Base-by-base conservation (phyloP, 92 coral and sea anemone species). In the Blastomussa wellsi region DNA sequence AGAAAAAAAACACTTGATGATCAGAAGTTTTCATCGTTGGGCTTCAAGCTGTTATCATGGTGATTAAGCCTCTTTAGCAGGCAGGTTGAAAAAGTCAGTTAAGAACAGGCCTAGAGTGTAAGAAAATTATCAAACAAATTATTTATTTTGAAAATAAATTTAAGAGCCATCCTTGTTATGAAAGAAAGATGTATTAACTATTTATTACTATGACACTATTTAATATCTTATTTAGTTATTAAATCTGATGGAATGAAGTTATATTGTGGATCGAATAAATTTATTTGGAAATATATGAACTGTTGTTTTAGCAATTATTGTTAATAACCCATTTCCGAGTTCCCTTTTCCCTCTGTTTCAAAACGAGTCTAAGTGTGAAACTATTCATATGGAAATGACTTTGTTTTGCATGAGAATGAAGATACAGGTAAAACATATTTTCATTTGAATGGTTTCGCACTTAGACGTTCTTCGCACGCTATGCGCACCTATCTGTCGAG, bases 71-170 rank as follows among this genome's bases (percentile, higher is more conserved):
- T 62, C 4, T 29, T 17, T 26, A 28, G 68, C 15, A 62, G 31
- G 33, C 68, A 62, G 68, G 68, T 26, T 62, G 35, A 62, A 62
- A 62, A 5, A 62, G 68, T 62, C 69, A 82, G 15, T 17, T 81
- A 41, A 71, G 67, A 71, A 82, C 86, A 70, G 52, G 20, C 48
- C 78, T 28, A 16, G 57, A 11, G 3, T 72, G 78, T 53, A 33
- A 38, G 60, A 82, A n/a, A 82, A 82, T 81, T 32, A 74, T 74
- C 62, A 72, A 71, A 82, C 55, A 83, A 57, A 83, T 83, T 83
- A 83, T 83, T 83, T 83, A 83, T 83, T 83, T 83, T 83, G 87
- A 76, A 71, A 75, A 74, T 60, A 79, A 79, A 79, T 62, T 62
- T 17, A 28, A 62, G 52, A 79, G 71, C 41, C 73, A 64, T 60